Conservation (phyloP, 2,888 invertebrate genomes). For the Blastobasis lacticolella region DNA sequence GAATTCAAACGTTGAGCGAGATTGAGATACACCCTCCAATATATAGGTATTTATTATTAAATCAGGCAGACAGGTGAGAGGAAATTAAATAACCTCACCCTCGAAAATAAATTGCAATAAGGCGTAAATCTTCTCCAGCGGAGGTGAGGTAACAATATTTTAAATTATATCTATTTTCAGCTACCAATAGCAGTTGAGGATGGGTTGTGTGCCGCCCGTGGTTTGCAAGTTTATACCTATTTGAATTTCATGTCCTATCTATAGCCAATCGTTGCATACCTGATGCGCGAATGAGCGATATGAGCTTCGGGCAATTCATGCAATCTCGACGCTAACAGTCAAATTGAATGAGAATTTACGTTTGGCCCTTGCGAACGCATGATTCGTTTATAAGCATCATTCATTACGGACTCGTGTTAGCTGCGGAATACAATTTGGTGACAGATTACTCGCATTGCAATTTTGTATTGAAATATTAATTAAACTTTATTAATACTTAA, state of each 20-base stretch:
- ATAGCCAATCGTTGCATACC: no score
- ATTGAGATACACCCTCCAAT: constrained; percentile 28
- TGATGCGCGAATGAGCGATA: no score
- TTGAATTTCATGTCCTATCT: constrained; percentile 47
- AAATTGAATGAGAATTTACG: no score
- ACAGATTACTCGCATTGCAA: no score
- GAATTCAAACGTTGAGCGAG: neutral
- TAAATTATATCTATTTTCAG: constrained; percentile 63
- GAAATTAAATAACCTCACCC: constrained; percentile 64
- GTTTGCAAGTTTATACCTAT: constrained; percentile 14
- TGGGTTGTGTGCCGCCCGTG: constrained; percentile 2
- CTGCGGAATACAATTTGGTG: no score
- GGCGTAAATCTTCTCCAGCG: constrained; percentile 43
- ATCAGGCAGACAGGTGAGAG: constrained; percentile 31
- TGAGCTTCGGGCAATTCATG: no score
- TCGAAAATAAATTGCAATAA: constrained; percentile 65
- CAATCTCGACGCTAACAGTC: no score
- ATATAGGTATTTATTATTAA: constrained; percentile 51
- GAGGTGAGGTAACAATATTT: constrained; percentile 58
- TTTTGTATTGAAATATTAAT: no score
- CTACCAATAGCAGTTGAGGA: constrained; percentile 40
- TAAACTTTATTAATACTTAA: no score
- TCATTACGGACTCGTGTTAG: no score
- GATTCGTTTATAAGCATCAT: no score
- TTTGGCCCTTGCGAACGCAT: no score